phyloP scores from a whole-genome alignment of 2,797 vertebrate genomes.

The Mastacembelus armatus region DNA sequence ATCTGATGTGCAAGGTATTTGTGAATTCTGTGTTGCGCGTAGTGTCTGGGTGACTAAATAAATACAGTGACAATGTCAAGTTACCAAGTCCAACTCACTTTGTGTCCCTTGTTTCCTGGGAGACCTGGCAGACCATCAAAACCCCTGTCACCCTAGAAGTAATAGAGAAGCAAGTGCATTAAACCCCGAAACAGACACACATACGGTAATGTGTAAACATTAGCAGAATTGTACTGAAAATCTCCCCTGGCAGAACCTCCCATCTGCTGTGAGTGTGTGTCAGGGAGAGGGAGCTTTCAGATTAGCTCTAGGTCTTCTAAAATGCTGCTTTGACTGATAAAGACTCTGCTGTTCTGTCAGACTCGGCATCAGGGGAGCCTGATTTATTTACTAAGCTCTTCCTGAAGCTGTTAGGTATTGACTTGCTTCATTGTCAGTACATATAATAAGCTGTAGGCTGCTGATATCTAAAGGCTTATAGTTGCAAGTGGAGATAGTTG shows the following conservation, averaged over 20 bases:
- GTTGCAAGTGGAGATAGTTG: slow-evolving; percentile 56
- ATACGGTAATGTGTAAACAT: slow-evolving; percentile 71
- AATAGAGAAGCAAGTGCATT: slow-evolving; percentile 68
- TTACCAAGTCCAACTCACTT: slow-evolving; percentile 81
- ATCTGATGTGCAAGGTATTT: slow-evolving; percentile 27
- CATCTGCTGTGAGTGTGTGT: slow-evolving; percentile 75
- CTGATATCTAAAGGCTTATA: slow-evolving; percentile 56
- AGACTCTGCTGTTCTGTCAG: slow-evolving; percentile 75
- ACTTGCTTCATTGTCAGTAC: slow-evolving; percentile 71
- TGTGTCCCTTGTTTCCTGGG: slow-evolving; percentile 91
- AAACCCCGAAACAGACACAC: slow-evolving; percentile 56
- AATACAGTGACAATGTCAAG: slow-evolving; percentile 41
- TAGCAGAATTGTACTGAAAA: slow-evolving; percentile 68
- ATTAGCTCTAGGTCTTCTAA: slow-evolving; percentile 76
- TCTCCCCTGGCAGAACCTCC: slow-evolving; percentile 70
- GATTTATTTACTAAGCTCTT: slow-evolving; percentile 77
- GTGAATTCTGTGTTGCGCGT: slow-evolving; percentile 1
- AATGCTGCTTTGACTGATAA: slow-evolving; percentile 77
- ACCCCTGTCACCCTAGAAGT: slow-evolving; percentile 90
- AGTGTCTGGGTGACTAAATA: slow-evolving; percentile 29
- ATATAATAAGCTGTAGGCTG: slow-evolving; percentile 61
- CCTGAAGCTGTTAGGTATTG: slow-evolving; percentile 77
- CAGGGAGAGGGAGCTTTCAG: slow-evolving; percentile 58
- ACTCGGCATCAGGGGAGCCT: slow-evolving; percentile 65
- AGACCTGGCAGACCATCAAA: slow-evolving; percentile 94